Evolutionary conservation across 2,888 invertebrate genomes (phyloP).

Genomic region (Morpho achilles): DNA sequence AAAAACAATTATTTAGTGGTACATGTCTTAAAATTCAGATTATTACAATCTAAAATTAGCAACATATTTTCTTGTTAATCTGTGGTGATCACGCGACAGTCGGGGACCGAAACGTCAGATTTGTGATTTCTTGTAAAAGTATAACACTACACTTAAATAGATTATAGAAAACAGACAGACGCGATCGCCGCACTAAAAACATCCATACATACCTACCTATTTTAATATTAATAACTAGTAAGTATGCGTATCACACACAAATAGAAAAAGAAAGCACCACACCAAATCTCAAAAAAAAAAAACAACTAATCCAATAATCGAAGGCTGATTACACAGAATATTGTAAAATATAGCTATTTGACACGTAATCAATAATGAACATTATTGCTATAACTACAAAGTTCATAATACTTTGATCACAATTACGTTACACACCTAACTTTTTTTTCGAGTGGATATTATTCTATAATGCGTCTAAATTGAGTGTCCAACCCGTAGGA

Average conservation of each 20-base stretch:
- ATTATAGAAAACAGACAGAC: constrained; percentile 52
- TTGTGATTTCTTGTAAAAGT: constrained; percentile 75
- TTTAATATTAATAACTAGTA: constrained; percentile 43
- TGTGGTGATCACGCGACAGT: constrained; percentile 30
- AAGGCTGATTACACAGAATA: constrained; percentile 33
- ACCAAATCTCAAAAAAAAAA: constrained; percentile 43
- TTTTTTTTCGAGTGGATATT: constrained; percentile 25
- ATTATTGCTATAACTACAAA: constrained; percentile 71
- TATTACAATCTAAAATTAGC: no score
- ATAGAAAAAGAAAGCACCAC: constrained; percentile 47
- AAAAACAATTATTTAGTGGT: no score
- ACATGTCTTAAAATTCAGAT: no score
- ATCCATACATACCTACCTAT: constrained; percentile 44
- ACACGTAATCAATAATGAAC: constrained; percentile 47
- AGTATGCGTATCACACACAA: constrained; percentile 46
- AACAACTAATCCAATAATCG: constrained; percentile 32
- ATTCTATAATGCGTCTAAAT: constrained; percentile 33
- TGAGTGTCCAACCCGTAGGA: constrained; percentile 38
- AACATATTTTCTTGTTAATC: no score
- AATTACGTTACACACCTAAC: constrained; percentile 50
- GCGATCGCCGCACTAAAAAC: constrained; percentile 62
- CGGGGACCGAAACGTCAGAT: constrained; percentile 48
- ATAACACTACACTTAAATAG: constrained; percentile 71
- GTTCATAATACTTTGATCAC: constrained; percentile 71
- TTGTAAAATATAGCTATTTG: constrained; percentile 36